These are phyloP conservation scores for Oscheius onirici DNA, from an alignment of 2,888 invertebrate species.

Conservation along the genomic window DNA sequence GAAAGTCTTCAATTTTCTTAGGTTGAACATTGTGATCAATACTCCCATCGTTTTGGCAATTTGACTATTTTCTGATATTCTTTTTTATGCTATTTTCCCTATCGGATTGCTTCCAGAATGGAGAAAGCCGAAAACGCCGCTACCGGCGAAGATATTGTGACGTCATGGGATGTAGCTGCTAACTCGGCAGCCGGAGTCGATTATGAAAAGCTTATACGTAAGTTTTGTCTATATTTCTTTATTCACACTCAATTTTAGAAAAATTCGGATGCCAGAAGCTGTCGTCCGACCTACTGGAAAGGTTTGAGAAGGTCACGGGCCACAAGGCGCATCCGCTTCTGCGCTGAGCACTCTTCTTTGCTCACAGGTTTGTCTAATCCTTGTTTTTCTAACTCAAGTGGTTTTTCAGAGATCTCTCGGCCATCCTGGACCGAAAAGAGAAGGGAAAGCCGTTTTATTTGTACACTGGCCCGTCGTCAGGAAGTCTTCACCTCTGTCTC, in stretches of 20 bases:
- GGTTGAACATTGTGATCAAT: no score
- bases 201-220: conserved; percentile 97
- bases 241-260: no score
- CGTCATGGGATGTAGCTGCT: conserved; percentile 93
- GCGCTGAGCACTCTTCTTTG: conserved; percentile 92
- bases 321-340: conserved; percentile 88
- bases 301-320: conserved; percentile 88
- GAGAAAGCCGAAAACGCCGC: no score
- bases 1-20: no score
- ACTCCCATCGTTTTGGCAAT: no score
- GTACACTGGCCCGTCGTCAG: conserved; percentile 86
- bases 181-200: conserved; percentile 89
- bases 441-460: conserved; percentile 92
- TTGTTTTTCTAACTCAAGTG: neutral
- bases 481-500: conserved; percentile 88
- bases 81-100: no score
- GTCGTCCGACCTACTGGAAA: conserved; percentile 83
- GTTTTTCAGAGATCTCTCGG: conserved; percentile 80
- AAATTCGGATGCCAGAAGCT: conserved; percentile 93
- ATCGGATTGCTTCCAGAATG: no score
- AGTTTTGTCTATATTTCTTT: conserved; percentile 65
- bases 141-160: conserved; percentile 83
- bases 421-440: conserved; percentile 85
- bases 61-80: no score
- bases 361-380: conserved; percentile 79